Percentiles rank a stretch among this genome's conserved stretches.
Conservation (phyloP, 2,888 invertebrate species). For the Tridacna crocea region DNA sequence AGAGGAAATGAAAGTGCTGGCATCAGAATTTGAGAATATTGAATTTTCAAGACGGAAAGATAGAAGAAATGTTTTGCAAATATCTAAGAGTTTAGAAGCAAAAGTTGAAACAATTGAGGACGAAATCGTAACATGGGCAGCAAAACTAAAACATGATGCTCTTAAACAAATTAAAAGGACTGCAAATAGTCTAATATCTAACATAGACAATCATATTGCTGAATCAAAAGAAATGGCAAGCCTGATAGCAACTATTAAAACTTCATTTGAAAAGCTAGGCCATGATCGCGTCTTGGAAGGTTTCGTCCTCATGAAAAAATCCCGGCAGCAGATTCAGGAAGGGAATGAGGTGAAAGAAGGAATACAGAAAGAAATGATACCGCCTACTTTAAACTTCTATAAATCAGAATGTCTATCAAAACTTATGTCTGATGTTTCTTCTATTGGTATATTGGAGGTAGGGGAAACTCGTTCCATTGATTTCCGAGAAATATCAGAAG, state of each 20-base stretch:
- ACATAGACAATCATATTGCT: too few species aligned
- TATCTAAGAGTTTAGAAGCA: too few species aligned
- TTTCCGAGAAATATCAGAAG: neutral
- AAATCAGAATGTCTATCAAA: neutral
- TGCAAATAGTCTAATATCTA: too few species aligned
- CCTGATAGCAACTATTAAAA: neutral
- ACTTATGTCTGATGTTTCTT: neutral
- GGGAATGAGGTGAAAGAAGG: neutral
- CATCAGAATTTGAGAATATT: slow-evolving; percentile 1
- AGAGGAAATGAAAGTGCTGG: neutral
- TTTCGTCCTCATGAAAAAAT: slow-evolving; percentile 3
- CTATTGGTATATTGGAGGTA: neutral
- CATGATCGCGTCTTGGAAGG: neutral
- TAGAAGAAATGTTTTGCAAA: neutral
- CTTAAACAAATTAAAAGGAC: too few species aligned
- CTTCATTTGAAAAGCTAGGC: neutral
- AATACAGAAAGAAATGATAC: neutral
- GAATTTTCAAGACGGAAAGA: neutral
- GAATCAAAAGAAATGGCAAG: neutral
- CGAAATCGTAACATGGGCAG: too few species aligned
- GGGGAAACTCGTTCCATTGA: neutral
- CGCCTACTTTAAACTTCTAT: neutral
- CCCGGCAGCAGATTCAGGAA: neutral
- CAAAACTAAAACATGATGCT: too few species aligned
- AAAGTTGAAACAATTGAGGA: too few species aligned